Conservation (phyloP, 2,888 invertebrate genomes). For the Parthenolecanium corni region DNA sequence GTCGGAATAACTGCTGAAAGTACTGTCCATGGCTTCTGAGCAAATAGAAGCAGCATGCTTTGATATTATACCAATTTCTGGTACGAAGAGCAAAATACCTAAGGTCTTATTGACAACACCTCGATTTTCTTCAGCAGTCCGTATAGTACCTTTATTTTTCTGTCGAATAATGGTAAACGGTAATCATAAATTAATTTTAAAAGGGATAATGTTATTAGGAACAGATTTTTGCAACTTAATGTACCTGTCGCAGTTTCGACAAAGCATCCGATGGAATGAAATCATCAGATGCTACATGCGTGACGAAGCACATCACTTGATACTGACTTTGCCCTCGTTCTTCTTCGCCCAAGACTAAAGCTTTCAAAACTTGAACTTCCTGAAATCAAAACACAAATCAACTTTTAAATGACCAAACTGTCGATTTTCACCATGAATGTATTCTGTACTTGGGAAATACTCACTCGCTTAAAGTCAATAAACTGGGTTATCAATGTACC, state of each 20-base stretch:
- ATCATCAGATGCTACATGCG: conserved; percentile 78
- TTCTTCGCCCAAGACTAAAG: conserved; percentile 79
- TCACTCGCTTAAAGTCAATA: conserved; percentile 87
- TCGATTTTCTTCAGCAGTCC: conserved; percentile 80
- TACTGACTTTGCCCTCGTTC: conserved; percentile 80
- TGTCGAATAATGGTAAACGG: conserved; percentile 30
- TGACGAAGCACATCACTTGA: conserved; percentile 83
- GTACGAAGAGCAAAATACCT: conserved; percentile 65
- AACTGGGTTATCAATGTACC: conserved; percentile 84
- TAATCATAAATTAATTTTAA: neutral
- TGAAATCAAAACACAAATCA: conserved; percentile 40
- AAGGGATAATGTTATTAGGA: too few relatives aligned
- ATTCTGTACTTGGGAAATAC: conserved; percentile 37
- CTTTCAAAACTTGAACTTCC: conserved; percentile 87
- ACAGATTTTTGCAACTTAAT: conserved; percentile 3
- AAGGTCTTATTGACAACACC: conserved; percentile 73
- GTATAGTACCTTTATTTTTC: conserved; percentile 72
- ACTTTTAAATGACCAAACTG: too few relatives aligned
- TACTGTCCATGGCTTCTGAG: conserved; percentile 59
- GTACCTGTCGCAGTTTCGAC: conserved; percentile 82
- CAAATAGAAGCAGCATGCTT: conserved; percentile 65
- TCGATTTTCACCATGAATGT: neutral
- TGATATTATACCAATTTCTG: conserved; percentile 53
- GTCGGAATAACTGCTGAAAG: conserved; percentile 67
- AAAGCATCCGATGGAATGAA: conserved; percentile 94